Conservation (phyloP, 1,140 invertebrate genomes). For the Glossosoma conforme region DNA sequence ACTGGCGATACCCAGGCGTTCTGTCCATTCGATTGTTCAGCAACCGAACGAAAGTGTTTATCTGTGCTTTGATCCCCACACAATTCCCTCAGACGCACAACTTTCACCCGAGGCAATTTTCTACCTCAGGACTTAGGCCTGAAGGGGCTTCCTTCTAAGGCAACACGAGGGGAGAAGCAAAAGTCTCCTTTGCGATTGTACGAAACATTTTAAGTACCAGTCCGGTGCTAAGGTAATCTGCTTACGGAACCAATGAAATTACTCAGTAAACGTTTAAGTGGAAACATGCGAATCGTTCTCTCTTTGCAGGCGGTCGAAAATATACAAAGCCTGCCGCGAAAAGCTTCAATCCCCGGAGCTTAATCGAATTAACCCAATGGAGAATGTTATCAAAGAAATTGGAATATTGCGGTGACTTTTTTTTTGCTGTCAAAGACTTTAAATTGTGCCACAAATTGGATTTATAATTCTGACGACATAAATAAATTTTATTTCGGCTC, state of each 20-base stretch:
- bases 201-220: constrained; percentile 17
- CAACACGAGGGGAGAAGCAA: constrained; percentile 5
- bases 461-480: too few relatives aligned
- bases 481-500: too few relatives aligned
- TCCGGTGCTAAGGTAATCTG: constrained; percentile 9
- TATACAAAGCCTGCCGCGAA: too few relatives aligned
- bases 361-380: too few relatives aligned
- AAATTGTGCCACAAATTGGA: too few relatives aligned
- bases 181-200: constrained; percentile 8
- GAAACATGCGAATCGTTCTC: constrained; percentile 11
- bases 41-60: constrained; percentile 27
- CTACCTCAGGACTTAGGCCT: not conserved
- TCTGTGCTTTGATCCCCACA: constrained; percentile 24
- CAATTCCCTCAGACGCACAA: constrained; percentile 16
- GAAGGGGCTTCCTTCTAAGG: not conserved
- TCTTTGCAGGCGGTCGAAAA: too few relatives aligned
- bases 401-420: too few relatives aligned
- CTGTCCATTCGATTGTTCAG: constrained; percentile 23
- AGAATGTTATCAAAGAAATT: too few relatives aligned
- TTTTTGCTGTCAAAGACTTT: too few relatives aligned
- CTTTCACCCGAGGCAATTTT: constrained; percentile 24
- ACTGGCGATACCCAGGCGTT: constrained; percentile 9
- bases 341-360: too few relatives aligned
- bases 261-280: constrained; percentile 12
- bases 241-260: constrained; percentile 16